Evolutionary conservation across 2,797 vertebrate species (phyloP).

Genomic region (Coendou prehensilis): DNA sequence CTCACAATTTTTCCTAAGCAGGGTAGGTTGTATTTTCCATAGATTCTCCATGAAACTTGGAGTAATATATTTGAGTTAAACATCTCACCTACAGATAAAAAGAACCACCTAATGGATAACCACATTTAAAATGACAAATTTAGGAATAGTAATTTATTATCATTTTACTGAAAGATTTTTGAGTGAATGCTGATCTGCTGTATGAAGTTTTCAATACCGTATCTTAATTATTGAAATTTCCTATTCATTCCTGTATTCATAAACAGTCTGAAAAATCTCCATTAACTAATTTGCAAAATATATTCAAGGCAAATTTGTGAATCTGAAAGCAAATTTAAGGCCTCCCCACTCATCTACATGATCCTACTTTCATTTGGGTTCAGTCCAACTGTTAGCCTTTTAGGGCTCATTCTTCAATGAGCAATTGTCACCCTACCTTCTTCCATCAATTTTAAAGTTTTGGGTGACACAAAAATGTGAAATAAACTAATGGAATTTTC

Average conservation of each 20-base stretch:
- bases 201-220: background rate
- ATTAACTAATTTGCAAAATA: background rate
- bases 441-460: background rate
- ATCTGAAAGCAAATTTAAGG: background rate
- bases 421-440: background rate
- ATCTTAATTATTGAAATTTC: background rate
- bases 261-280: background rate
- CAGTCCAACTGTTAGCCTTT: background rate
- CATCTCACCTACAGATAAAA: conserved; percentile 11
- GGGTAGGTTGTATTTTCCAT: background rate
- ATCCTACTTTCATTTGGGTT: background rate
- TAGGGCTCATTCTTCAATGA: background rate
- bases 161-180: conserved; percentile 32
- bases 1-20: background rate
- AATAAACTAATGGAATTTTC: background rate
- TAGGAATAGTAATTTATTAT: background rate
- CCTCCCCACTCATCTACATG: background rate
- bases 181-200: background rate
- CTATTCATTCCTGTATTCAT: background rate
- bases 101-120: background rate
- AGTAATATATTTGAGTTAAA: conserved; percentile 34
- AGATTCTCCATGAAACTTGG: background rate
- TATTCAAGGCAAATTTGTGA: conserved; percentile 20
- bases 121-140: conserved; percentile 20
- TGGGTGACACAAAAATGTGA: conserved; percentile 15